Conservation (phyloP, 2,888 invertebrate genomes). For the Linyphia triangularis region DNA sequence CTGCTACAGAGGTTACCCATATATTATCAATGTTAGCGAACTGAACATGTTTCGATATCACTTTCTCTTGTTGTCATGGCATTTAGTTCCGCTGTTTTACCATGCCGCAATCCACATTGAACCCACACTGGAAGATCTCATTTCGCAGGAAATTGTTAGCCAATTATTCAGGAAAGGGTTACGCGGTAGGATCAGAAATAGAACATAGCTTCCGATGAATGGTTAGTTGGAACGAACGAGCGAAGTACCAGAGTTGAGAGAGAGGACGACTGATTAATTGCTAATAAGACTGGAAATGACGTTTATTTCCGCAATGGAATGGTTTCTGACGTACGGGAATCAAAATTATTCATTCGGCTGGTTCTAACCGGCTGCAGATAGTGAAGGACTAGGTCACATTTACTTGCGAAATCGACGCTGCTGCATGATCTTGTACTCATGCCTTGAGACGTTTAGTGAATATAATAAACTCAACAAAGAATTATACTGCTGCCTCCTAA, state of each 20-base stretch:
- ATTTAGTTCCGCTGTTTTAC: too few relatives aligned
- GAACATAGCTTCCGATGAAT: not conserved
- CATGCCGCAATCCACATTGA: too few relatives aligned
- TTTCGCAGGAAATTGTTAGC: not conserved
- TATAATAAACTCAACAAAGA: too few relatives aligned
- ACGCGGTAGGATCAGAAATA: not conserved
- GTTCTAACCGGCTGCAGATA: not conserved
- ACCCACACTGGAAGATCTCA: too few relatives aligned
- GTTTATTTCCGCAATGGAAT: constrained; percentile 13
- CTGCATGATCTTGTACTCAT: too few relatives aligned
- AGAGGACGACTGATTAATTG: not conserved
- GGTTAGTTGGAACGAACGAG: not conserved
- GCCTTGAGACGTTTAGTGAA: not conserved
- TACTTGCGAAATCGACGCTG: not conserved
- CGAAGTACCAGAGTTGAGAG: too few relatives aligned
- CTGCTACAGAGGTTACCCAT: too few relatives aligned
- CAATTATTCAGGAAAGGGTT: not conserved
- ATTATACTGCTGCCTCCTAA: too few relatives aligned
- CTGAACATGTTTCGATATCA: too few relatives aligned
- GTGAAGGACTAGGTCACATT: not conserved
- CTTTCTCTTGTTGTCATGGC: too few relatives aligned
- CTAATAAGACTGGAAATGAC: not conserved
- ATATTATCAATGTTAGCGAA: too few relatives aligned
- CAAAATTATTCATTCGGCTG: not conserved
- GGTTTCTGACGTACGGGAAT: not conserved